Evolutionary conservation across 2,113 vertebrate species (phyloP).

Genomic region (Trichechus manatus): DNA sequence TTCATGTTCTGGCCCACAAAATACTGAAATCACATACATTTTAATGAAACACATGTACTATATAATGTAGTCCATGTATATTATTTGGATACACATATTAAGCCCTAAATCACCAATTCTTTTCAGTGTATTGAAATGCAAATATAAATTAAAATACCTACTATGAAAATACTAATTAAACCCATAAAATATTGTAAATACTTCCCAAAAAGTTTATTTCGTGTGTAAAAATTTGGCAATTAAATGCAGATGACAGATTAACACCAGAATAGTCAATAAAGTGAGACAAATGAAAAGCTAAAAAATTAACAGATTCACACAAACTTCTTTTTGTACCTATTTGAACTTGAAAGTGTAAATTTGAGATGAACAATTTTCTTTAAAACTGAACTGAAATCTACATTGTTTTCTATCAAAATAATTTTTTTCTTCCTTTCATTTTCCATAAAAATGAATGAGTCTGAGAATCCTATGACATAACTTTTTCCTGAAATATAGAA

Average conservation of each 20-base stretch:
- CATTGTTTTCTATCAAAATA: background rate
- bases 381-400: background rate
- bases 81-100: background rate
- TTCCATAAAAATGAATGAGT: background rate
- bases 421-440: background rate
- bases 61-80: background rate
- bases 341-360: background rate
- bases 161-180: slow-evolving; percentile 30
- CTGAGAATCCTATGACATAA: background rate
- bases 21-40: slow-evolving; percentile 40
- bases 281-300: background rate
- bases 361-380: background rate
- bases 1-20: slow-evolving; percentile 62
- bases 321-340: background rate
- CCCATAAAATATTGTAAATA: background rate
- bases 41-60: slow-evolving; percentile 74
- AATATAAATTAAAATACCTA: slow-evolving; percentile 31
- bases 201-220: background rate
- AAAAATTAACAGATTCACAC: background rate
- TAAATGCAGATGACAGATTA: background rate
- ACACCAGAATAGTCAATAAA: background rate
- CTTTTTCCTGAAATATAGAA: background rate
- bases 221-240: background rate
- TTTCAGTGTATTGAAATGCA: slow-evolving; percentile 63
- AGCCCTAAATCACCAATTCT: slow-evolving; percentile 15